Conservation (phyloP, 64 coral and sea anemone species). For the Pocillopora damicornis region DNA sequence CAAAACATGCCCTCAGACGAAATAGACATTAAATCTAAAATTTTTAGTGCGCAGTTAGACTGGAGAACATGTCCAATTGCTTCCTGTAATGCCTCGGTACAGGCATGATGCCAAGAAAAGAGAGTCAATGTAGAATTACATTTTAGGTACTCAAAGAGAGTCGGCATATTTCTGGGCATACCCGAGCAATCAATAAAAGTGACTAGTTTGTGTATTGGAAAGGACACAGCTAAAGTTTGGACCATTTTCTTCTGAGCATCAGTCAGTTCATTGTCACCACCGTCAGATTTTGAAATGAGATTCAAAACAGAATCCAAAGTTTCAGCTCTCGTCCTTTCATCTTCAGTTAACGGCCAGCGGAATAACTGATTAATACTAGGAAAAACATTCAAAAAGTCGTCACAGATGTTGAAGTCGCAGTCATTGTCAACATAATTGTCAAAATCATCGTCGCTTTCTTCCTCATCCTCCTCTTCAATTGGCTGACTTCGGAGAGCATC, state of each 20-base stretch:
- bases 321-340: neutral
- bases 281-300: neutral
- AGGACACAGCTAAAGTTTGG: neutral
- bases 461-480: neutral
- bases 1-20: too few species aligned
- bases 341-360: neutral
- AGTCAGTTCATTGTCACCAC: neutral
- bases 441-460: neutral
- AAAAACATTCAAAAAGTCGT: neutral
- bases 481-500: neutral
- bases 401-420: neutral
- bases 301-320: neutral
- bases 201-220: neutral
- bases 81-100: neutral
- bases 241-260: constrained; percentile 19
- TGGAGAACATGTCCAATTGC: neutral
- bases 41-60: neutral
- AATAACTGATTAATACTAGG: neutral
- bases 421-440: neutral
- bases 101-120: neutral
- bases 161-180: neutral
- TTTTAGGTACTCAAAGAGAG: neutral
- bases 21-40: neutral
- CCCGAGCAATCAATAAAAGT: too few species aligned
- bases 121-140: neutral